Evolutionary conservation across 2,113 vertebrate genomes (phyloP), one percentile per base, ranked within the genome.

Genomic region (Psephotus haematonotus): DNA sequence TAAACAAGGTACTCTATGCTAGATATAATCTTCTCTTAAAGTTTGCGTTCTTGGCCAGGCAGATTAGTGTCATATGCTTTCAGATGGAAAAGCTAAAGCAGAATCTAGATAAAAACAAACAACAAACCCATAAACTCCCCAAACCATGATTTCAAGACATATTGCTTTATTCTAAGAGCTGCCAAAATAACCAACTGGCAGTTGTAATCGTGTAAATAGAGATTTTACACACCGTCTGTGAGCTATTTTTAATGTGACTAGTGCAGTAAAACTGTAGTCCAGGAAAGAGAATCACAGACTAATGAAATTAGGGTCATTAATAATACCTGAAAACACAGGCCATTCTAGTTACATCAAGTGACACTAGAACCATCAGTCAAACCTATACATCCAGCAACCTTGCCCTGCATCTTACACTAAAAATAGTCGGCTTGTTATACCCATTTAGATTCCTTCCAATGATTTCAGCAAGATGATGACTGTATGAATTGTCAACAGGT

Each of bases 261-360:
- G 16, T 7, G 19, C 50, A 64, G 52, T n/a, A 52, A 81, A 82
- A 85, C 59, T 49, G 27, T 35, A 75, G 44, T 53, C 24, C 25
- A n/a, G 39, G 25, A 17, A 64, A 78, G 28, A 86, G 39, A 33
- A 82, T 63, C 64, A 19, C 4, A 63, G 37, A n/a, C 46, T 75
- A 68, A 83, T 49, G 52, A 60, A 95, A 92, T 79, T 15, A 88
- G 14, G 79, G 80, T 43, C 63, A 72, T 43, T 82, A 82, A 88
- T 27, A 53, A 90, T 2, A 65, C 43, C 69, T 63, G 68, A 62
- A 92, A 84, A 72, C 55, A 69, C 46, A 28, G 64, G 11, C 15
- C 31, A 46, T 47, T 75, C 75, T 46, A 78, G n/a, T 71, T 86
- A 60, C 47, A 62, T 64, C 64, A 74, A 93, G 37, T n/a, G 46